Conservation (phyloP, 2,888 invertebrate genomes). For the Neoitamus cyanurus region DNA sequence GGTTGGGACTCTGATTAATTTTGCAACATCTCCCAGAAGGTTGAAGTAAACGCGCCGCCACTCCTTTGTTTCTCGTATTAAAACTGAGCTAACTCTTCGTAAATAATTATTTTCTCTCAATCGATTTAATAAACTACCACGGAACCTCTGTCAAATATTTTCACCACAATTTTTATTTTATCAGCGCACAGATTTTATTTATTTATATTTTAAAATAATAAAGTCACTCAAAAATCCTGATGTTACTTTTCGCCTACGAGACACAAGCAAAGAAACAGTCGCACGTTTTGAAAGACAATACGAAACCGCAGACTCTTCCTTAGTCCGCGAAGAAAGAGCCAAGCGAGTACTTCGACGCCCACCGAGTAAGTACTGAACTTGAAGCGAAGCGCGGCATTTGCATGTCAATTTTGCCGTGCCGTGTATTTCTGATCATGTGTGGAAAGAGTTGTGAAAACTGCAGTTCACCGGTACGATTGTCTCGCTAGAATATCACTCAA, state of each 20-base stretch:
- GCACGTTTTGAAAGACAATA: not conserved
- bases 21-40: not conserved
- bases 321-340: not conserved
- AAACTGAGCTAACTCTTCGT: not conserved
- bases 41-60: not conserved
- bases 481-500: not conserved
- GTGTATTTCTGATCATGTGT: conserved; percentile 13
- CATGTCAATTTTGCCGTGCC: conserved; percentile 6
- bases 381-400: not conserved
- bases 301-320: not conserved
- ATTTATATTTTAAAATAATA: not conserved
- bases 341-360: not conserved
- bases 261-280: not conserved
- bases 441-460: conserved; percentile 14
- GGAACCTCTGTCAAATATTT: not conserved
- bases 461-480: conserved; percentile 12
- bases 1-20: not conserved
- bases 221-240: not conserved
- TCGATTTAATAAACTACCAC: not conserved
- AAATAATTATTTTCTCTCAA: not conserved
- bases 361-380: not conserved
- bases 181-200: not conserved
- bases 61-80: not conserved
- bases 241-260: not conserved
- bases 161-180: not conserved